Evolutionary conservation across 2,113 vertebrate species (phyloP), one percentile per base, ranked within the genome.

Genomic region (Psittacus erithacus): DNA sequence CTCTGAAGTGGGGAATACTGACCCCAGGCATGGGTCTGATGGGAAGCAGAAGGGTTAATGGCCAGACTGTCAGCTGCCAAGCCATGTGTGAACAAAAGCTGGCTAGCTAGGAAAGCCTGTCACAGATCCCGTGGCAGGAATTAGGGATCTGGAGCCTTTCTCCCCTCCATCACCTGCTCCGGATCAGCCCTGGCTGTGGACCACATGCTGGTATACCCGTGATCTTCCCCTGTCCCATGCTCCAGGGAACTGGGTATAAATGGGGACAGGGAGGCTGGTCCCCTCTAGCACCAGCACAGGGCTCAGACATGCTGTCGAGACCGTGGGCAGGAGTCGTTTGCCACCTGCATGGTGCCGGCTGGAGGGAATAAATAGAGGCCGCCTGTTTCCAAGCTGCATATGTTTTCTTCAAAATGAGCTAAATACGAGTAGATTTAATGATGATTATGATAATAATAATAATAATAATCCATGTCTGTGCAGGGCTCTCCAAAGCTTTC

Each of bases 41-140:
- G 16, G 44, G 82, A 92, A 57, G 59, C 7, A 13, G 73, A 90
- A 79, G 94, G 93, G 92, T 94, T 96, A 97, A 95, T 84, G 64
- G 13, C 44, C 11, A 1, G 46, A 38, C 73, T 70, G 63, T 79
- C 16, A 13, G 84, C 71, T 82, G 80, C 86, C 82, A 91, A 95
- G 60, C 60, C 70, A 71, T 47, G 86, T 70, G 38, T 95, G 68
- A 85, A 85, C 39, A 71, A 86, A 69, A 25, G 44, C 44, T 1
- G n/a, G 28, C 82, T 82, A 70, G 55, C 33, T 52, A 29, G 69
- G 29, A 89, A 80, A 74, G 73, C 65, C 17, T 64, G 76, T 92
- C 93, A 53, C 69, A 88, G 91, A 88, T 95, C 88, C 69, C 65
- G 79, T 85, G 91, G 86, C 60, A 88, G 94, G 94, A 95, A 92